Evolutionary conservation across 2,113 vertebrate species (phyloP).

Genomic region (Chitala chitala): DNA sequence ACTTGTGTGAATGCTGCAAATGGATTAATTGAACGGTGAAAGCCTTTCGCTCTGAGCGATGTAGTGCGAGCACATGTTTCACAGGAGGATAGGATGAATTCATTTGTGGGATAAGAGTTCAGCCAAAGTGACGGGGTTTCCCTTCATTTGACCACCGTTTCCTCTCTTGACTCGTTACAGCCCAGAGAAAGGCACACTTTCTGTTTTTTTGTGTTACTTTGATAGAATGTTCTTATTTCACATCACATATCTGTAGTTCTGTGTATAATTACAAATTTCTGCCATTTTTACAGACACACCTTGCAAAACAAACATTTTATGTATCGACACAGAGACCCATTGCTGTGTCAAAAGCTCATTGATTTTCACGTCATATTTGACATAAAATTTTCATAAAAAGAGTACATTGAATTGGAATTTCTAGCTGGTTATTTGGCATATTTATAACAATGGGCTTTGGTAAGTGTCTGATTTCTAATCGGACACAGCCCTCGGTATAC

Average conservation of each 20-base stretch:
- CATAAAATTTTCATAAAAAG: too few relatives aligned
- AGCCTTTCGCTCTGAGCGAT: constrained; percentile 57
- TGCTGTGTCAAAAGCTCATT: constrained; percentile 17
- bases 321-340: constrained; percentile 29
- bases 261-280: constrained; percentile 14
- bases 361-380: too few relatives aligned
- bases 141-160: not conserved
- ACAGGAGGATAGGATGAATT: constrained; percentile 48
- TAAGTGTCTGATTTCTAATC: too few relatives aligned
- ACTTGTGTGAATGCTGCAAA: constrained; percentile 58
- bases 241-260: not conserved
- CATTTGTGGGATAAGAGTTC: constrained; percentile 35
- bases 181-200: too few relatives aligned
- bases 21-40: constrained; percentile 65
- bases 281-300: constrained; percentile 9
- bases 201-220: too few relatives aligned
- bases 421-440: too few relatives aligned
- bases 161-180: too few relatives aligned
- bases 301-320: constrained; percentile 9
- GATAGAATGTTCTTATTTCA: not conserved
- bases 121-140: not conserved
- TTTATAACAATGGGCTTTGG: too few relatives aligned
- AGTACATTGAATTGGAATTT: too few relatives aligned
- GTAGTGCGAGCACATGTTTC: constrained; percentile 50
- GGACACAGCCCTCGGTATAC: too few relatives aligned